Base-by-base conservation (phyloP, 2,888 invertebrate species). In the Toxonevra muliebris region DNA sequence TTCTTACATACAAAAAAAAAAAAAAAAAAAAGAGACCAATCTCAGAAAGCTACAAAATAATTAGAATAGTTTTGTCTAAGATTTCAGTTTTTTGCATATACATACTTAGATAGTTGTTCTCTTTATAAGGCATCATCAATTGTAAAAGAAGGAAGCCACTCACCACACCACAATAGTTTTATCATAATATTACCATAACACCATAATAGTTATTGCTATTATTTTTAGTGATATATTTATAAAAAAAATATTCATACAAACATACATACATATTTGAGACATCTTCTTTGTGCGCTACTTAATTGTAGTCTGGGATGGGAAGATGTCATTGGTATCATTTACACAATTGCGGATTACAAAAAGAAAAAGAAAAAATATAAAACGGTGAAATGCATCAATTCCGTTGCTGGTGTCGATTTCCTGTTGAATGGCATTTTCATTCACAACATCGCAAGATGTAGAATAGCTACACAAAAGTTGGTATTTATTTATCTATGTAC, bases 131-230 rank as follows among this genome's bases (percentile, higher is more conserved):
- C 57, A 63, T 62, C 59, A 69, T 48, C 63, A 68, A 61, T 71
- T 54, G 54, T 54, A 19, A 54, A 69, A 71, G 69, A 69, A 69
- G 71, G 71, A 71, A 71, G 71, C 71, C 71, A 69, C 67, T 71
- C 71, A 71, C 71, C 69, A 65, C 54, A 54, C 12, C 54, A 19
- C 30, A 30, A 30, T 30, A 30, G 2, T 7, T 30, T 30, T 30
- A 30, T 30, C 30, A 30, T 30, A 30, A 30, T 30, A 30, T 30
- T 30, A 4, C 30, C 30, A 30, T 30, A 30, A 30, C 30, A 30
- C 30, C 30, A 30, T 30, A 30, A 30, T 30, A 30, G 30, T 52
- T 63, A 11, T 65, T 50, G 48, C 19, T 41, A 65, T 55, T 54
- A 43, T 60, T 63, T 69, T 60, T 12, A n/a, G n/a, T n/a, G n/a